Conservation (phyloP, 2,113 vertebrate genomes). For the Trochalopteron elliotii region DNA sequence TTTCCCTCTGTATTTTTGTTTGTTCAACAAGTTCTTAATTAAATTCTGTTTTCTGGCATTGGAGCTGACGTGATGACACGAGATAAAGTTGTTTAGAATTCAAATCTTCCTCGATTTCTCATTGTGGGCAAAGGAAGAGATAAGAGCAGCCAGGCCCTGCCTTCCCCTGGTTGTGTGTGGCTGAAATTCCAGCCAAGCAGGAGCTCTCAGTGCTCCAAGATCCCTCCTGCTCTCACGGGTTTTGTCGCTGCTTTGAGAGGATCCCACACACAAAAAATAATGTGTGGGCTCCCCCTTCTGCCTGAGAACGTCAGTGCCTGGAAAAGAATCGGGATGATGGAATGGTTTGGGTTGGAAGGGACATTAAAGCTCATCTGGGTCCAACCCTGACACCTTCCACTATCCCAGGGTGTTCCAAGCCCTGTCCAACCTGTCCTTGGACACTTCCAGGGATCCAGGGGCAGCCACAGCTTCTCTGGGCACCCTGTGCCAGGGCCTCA, state of each 20-base stretch:
- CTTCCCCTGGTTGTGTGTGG: neutral
- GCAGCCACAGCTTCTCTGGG: neutral
- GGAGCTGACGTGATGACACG: neutral
- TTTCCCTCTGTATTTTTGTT: conserved; percentile 20
- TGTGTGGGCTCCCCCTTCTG: conserved; percentile 60
- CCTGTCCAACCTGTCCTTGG: rapidly evolving
- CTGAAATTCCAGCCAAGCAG: neutral
- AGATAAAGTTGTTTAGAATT: conserved; percentile 15
- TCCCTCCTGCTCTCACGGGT: neutral
- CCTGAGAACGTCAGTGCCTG: neutral
- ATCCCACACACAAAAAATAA: neutral
- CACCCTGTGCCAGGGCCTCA: rapidly evolving
- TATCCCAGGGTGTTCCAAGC: rapidly evolving
- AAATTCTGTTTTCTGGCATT: neutral
- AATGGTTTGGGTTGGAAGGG: neutral
- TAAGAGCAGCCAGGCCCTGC: neutral
- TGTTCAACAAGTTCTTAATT: conserved; percentile 19
- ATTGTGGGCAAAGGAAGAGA: neutral
- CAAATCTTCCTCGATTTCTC: neutral
- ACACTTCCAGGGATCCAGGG: neutral
- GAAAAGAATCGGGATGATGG: neutral
- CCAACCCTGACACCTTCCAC: rapidly evolving
- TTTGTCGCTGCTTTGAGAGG: neutral
- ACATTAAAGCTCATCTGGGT: rapidly evolving
- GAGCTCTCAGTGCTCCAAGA: neutral